A percentile compares a stretch with the other conserved stretches of the same genome.
Evolutionary conservation across 2,888 invertebrate species (phyloP).

Genomic region (Opisthograptis luteolata): DNA sequence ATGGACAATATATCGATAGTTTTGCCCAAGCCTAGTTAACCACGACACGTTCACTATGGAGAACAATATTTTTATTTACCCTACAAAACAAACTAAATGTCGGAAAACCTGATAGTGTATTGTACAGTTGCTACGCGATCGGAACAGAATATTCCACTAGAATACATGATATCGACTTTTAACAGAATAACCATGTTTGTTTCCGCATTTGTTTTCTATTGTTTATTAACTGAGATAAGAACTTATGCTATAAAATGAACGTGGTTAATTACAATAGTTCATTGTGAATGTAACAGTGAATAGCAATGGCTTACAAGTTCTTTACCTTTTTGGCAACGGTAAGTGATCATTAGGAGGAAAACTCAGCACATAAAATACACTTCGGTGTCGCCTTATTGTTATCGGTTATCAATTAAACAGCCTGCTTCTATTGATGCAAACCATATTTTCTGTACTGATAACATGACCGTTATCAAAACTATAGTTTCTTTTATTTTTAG

Average conservation of each 20-base stretch:
- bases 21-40: no score
- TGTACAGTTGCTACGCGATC: constrained; percentile 8
- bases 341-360: constrained; percentile 3
- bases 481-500: no score
- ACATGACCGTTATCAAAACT: no score
- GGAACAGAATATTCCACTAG: constrained; percentile 38
- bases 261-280: constrained; percentile 16
- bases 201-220: constrained; percentile 45
- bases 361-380: no score
- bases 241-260: constrained; percentile 45
- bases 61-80: constrained; percentile 13
- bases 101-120: constrained; percentile 19
- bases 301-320: constrained; percentile 23
- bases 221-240: constrained; percentile 39
- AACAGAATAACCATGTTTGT: constrained; percentile 48
- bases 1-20: no score
- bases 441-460: no score
- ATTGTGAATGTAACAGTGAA: not conserved
- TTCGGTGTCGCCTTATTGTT: no score
- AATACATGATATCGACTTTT: constrained; percentile 36
- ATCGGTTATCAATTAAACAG: no score
- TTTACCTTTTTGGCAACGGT: constrained; percentile 16
- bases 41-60: not conserved
- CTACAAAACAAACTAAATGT: constrained; percentile 11
- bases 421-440: no score